Base-by-base conservation (phyloP, 30 jellyfish, hydroid and myxozoan genomes). In the Aurelia aurita region DNA sequence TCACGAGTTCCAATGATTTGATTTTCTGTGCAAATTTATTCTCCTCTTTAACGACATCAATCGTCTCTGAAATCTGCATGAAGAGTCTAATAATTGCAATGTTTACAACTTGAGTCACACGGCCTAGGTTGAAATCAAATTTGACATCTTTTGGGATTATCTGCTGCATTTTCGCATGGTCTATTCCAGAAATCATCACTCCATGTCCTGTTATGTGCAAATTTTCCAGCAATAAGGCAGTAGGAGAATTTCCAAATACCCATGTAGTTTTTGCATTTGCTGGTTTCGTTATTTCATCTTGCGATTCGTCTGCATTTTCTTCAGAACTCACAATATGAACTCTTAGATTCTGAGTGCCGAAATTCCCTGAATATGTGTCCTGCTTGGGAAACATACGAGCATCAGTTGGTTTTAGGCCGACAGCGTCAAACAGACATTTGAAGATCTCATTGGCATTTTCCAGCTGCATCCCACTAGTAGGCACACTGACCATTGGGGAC, bases 391-490 rank as follows among this genome's bases (percentile, higher is more conserved):
- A 62, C 32, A 1, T 55, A 13, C 66, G 46, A 11, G 43, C 44
- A 20, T 87, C 88, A 27, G 73, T n/a, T 39, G 86, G 22, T 60
- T 43, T 66, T 57, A 88, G 69, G 47, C 96, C 96, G 32, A 94
- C 65, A 2, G 95, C 96, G 43, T 70, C 84, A 46, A 94, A 80
- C 14, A 94, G 31, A 43, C 97, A 71, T 23, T 69, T 62, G 89
- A 94, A 94, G 47, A 94, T 89, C 27, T 89, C 97, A 21, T 76
- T 77, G 19, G 97, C 99, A 59, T 89, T 89, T 28, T 97, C 99
- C 26, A 94, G 68, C 86, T 94, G 99, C 97, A 84, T 89, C 5
- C 99, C 99, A 80, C 97, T 88, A 5, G 99, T 94, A 18, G 99
- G 99, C 55, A 94, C 88, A 85, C 99, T 94, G 21, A 94, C 95